phyloP scores from a whole-genome alignment of 1,140 invertebrate species.

The Steinernema feltiae region DNA sequence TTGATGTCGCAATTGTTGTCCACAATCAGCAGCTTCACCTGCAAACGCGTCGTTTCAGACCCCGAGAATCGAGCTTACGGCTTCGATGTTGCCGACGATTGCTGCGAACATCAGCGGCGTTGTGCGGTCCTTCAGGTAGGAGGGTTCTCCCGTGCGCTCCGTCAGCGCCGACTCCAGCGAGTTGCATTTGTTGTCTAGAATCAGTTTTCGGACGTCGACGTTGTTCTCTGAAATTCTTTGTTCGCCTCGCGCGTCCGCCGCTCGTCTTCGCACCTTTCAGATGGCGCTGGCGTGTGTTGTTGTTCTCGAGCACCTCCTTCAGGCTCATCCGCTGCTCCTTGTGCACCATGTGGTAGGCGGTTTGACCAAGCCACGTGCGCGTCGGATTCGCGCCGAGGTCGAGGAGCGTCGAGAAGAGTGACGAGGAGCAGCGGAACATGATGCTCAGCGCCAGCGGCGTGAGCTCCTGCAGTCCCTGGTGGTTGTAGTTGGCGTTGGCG shows the following conservation, averaged over 20 bases:
- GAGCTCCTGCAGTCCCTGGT: conserved; percentile 2
- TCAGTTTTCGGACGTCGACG: background rate
- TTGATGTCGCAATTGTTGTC: conserved; percentile 5
- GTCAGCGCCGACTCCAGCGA: background rate
- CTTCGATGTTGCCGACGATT: conserved; percentile 27
- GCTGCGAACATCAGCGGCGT: conserved; percentile 32
- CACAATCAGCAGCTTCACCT: background rate
- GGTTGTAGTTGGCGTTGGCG: conserved; percentile 21
- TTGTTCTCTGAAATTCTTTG: background rate
- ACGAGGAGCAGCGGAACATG: background rate
- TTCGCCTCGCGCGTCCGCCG: background rate
- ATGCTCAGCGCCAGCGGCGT: conserved; percentile 17
- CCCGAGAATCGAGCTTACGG: conserved; percentile 13
- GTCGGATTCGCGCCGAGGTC: background rate
- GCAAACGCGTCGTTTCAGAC: background rate
- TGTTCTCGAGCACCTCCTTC: background rate
- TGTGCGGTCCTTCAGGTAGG: background rate
- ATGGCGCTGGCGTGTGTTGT: background rate
- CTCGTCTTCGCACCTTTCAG: background rate
- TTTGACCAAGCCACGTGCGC: background rate
- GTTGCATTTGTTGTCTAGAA: background rate
- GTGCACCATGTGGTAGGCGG: background rate
- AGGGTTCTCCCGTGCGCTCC: background rate
- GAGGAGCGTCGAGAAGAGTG: background rate
- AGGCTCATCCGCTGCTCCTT: background rate